phyloP scores from a whole-genome alignment of 1,140 invertebrate species.

The Mya arenaria region DNA sequence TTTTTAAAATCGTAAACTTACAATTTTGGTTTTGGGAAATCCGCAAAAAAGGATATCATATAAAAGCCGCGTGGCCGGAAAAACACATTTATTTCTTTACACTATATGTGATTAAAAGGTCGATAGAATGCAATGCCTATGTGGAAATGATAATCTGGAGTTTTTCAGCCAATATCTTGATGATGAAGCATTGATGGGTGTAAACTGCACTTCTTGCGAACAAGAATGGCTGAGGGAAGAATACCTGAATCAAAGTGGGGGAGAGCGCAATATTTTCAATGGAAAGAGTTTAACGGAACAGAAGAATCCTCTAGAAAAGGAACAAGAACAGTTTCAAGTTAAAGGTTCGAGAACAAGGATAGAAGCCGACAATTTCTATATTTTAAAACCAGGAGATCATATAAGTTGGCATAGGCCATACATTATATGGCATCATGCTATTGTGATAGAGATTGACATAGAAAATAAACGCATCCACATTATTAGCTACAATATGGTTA shows the following conservation, averaged over 20 bases:
- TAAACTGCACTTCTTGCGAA: background rate
- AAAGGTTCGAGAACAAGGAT: background rate
- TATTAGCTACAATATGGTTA: background rate
- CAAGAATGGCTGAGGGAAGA: background rate
- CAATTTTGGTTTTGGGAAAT: too few relatives aligned
- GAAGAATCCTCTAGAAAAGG: background rate
- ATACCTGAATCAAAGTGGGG: background rate
- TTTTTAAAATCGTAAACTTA: too few relatives aligned
- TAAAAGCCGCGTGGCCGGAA: too few relatives aligned
- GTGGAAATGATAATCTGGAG: background rate
- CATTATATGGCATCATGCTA: slow-evolving; percentile 30
- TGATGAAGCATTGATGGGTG: background rate
- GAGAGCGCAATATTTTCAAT: background rate
- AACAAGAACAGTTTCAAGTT: background rate
- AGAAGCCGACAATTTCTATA: background rate
- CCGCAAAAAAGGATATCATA: too few relatives aligned
- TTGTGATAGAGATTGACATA: background rate
- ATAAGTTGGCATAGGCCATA: background rate
- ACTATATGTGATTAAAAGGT: too few relatives aligned
- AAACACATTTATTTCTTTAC: too few relatives aligned
- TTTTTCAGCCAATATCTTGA: background rate
- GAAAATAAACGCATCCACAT: background rate
- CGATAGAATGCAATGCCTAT: background rate
- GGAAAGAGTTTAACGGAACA: background rate
- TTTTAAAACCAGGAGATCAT: slow-evolving; percentile 19